Base-by-base conservation (phyloP, 2,888 invertebrate species). In the Argyresthia albistria region DNA sequence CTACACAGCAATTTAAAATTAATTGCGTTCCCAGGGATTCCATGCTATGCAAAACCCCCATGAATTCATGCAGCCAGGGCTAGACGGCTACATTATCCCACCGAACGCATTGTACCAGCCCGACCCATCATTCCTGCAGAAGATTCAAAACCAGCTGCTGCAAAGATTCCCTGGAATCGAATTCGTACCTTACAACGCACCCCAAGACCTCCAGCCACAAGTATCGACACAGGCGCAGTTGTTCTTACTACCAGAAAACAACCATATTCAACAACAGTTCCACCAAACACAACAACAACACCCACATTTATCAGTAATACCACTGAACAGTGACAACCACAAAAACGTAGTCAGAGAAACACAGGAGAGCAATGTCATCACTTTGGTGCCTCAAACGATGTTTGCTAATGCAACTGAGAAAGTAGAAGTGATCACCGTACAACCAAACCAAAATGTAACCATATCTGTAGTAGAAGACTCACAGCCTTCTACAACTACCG, bases 101-200 rank as follows among this genome's bases (percentile, higher is more conserved):
- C 80, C 80, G 3, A 76, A 75, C 56, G 70, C 78, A 10, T 68
- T 90, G 8, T 90, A 89, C 58, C 89, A 89, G 64, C 82, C 89
- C 9, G 89, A 89, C 59, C 80, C 80, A n/a, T 65, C 71, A 57
- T 88, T 78, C 57, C 65, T 89, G 52, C 86, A 86, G 58, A 86
- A 84, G 59, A 64, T 86, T 35, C 86, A 84, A 62, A 72, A 65
- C 39, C 83, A 83, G 56, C 64, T 83, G 15, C 59, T 80, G 43
- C 79, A 86, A 56, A 69, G 83, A 43, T 80, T 78, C 59, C 80
- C 77, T 0, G 67, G 77, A 4, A 70, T 87, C 1, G 84, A 87
- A 56, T 83, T 84, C 54, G 73, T 84, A 55, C 86, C 87, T 14
- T 86, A 88, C 56, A 64, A 73, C 1, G 70, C 79, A n/a, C 75